Evolutionary conservation across 2,888 invertebrate species (phyloP).

Genomic region (Hartigia nigra): DNA sequence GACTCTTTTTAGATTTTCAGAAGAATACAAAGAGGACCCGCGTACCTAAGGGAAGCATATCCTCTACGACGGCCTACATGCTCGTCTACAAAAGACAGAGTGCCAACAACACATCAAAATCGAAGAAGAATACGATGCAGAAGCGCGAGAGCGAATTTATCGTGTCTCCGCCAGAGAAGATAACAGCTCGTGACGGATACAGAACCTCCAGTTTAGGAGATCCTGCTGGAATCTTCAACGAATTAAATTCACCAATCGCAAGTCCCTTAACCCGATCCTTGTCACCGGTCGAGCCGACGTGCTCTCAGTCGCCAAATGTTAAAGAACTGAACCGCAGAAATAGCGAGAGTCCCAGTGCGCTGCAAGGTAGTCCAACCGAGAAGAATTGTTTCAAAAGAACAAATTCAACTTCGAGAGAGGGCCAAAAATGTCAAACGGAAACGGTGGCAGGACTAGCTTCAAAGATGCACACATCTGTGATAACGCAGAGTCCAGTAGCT

Average conservation of each 20-base stretch:
- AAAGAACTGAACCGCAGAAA: background rate
- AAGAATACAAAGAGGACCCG: conserved; percentile 58
- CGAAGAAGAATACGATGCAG: conserved; percentile 12
- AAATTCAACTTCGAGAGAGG: background rate
- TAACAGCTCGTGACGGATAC: background rate
- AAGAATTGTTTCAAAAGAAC: background rate
- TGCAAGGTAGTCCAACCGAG: background rate
- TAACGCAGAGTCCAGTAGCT: background rate
- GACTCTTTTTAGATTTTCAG: conserved; percentile 16
- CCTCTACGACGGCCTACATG: conserved; percentile 74
- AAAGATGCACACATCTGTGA: background rate
- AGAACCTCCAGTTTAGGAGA: no score
- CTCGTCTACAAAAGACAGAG: conserved; percentile 68
- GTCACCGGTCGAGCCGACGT: background rate
- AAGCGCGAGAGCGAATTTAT: conserved; percentile 3
- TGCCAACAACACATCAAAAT: background rate
- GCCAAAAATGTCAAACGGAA: background rate
- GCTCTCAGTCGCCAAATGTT: background rate
- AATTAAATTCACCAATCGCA: background rate
- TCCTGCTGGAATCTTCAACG: background rate
- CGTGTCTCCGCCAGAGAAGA: background rate
- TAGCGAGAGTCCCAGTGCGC: background rate
- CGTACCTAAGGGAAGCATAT: conserved; percentile 65
- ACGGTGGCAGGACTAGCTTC: background rate
- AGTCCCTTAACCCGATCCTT: background rate